These are phyloP conservation scores for Nothobranchius kuhntae DNA, from an alignment of 2,113 vertebrate species.

Conservation along the genomic window DNA sequence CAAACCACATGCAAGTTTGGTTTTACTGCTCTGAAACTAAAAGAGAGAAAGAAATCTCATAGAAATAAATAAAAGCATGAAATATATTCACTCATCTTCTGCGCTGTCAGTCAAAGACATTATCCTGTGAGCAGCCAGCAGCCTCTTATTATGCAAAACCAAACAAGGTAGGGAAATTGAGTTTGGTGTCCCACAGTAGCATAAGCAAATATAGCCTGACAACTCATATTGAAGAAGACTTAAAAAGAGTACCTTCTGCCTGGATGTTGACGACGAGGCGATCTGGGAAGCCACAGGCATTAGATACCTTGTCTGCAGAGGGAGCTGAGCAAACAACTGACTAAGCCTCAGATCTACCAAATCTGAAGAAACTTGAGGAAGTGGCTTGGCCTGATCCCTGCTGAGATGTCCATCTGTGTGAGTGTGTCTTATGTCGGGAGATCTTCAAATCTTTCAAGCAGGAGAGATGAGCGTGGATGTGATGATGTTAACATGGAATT, in stretches of 20 bases:
- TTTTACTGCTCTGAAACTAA: background rate
- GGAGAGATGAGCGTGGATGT: background rate
- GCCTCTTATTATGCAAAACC: conserved; percentile 74
- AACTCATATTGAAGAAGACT: conserved; percentile 68
- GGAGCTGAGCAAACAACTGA: conserved; percentile 59
- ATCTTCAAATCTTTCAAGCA: conserved; percentile 10
- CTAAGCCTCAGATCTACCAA: conserved; percentile 59
- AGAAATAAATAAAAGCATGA: conserved; percentile 38
- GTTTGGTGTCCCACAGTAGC: conserved; percentile 72
- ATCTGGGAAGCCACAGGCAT: conserved; percentile 37
- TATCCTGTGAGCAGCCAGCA: conserved; percentile 66
- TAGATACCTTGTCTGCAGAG: conserved; percentile 60
- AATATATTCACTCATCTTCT: conserved; percentile 54
- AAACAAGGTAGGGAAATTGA: conserved; percentile 75
- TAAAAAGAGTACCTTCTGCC: conserved; percentile 55
- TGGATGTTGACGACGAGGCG: conserved; percentile 50
- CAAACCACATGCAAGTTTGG: conserved; percentile 8
- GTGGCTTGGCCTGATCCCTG: conserved; percentile 47
- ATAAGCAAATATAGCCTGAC: conserved; percentile 73
- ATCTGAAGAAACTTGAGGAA: conserved; percentile 52
- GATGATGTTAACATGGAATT: too few species aligned
- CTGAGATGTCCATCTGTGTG: conserved; percentile 49
- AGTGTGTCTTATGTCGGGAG: conserved; percentile 13
- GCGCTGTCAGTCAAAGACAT: conserved; percentile 65
- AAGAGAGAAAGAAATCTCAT: conserved; percentile 15